Evolutionary conservation across 2,113 vertebrate genomes (phyloP), one percentile per base, ranked within the genome.

Genomic region (Thalassarche chlororhynchos): DNA sequence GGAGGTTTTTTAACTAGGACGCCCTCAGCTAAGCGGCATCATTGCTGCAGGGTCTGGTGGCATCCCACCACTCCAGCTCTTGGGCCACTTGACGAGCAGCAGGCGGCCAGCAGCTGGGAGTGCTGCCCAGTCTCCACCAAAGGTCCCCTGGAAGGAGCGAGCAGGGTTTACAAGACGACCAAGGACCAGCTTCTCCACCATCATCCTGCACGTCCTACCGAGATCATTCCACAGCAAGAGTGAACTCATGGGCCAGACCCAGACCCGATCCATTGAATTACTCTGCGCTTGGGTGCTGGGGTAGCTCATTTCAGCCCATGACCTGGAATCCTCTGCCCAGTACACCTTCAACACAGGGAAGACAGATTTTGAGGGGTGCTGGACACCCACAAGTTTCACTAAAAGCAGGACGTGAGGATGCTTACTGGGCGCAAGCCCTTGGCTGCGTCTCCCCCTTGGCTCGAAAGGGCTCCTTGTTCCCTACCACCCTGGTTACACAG

Each of bases 51-150:
- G 62, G 87, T 95, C 89, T 8, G 54, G 21, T 16, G 62, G 96
- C 95, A 86, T 98, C 97, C 94, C 98, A 97, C 55, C 55, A 90
- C 96, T 98, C 98, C 96, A 98, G 98, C 96, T 98, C 98, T 88
- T 97, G 93, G 87, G 98, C 98, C 98, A 98, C 98, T 94, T 98
- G 99, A 95, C 98, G 98, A 34, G 99, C 83, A 85, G 98, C 98
- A 81, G 98, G 95, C 25, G 97, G 98, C 98, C 99, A 99, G 93
- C 98, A 99, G 98, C 98, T 98, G 23, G 77, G 97, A 87, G 98
- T 97, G 85, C 95, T 57, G 98, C 93, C 98, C 98, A 98, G 97
- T 98, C 99, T 62, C 98, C 98, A 76, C 98, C 98, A 16, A 98
- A 96, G 25, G 98, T 98, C 46, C 98, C 98, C 99, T 98, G 95